A percentile compares a stretch with the other conserved stretches of the same genome.
Evolutionary conservation across 64 coral and sea anemone genomes (phyloP).

Genomic region (Pocillopora verrucosa): DNA sequence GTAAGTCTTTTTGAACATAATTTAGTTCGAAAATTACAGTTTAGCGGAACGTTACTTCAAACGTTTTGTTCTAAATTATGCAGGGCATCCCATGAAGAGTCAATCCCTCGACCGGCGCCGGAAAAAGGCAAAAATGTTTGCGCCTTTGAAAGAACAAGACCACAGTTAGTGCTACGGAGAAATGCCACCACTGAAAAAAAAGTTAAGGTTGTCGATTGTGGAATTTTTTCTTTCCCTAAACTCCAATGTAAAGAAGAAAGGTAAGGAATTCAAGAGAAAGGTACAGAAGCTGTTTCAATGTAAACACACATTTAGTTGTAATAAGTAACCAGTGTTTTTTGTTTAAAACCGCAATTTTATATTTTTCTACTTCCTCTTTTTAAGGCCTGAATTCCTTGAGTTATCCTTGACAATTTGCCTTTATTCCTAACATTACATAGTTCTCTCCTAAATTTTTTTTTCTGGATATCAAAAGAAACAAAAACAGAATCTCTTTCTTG

Average conservation of each 20-base stretch:
- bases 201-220: slow-evolving; percentile 15
- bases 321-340: not conserved
- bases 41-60: not conserved
- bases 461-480: too few relatives aligned
- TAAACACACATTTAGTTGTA: not conserved
- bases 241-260: slow-evolving; percentile 43
- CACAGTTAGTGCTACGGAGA: slow-evolving; percentile 19
- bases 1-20: not conserved
- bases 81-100: not conserved
- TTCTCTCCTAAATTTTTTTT: not conserved
- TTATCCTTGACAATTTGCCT: not conserved
- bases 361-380: not conserved
- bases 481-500: too few relatives aligned
- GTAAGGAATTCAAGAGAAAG: slow-evolving; percentile 3
- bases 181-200: slow-evolving; percentile 11
- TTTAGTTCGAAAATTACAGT: not conserved
- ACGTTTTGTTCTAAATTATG: not conserved
- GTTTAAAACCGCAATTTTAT: not conserved
- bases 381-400: not conserved
- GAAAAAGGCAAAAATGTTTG: slow-evolving; percentile 59
- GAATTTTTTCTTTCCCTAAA: slow-evolving; percentile 11
- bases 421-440: not conserved
- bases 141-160: slow-evolving; percentile 16
- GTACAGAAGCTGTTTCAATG: not conserved
- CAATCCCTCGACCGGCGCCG: not conserved